phyloP scores from a whole-genome alignment of 2,113 vertebrate species.

The Pao palembangensis region DNA sequence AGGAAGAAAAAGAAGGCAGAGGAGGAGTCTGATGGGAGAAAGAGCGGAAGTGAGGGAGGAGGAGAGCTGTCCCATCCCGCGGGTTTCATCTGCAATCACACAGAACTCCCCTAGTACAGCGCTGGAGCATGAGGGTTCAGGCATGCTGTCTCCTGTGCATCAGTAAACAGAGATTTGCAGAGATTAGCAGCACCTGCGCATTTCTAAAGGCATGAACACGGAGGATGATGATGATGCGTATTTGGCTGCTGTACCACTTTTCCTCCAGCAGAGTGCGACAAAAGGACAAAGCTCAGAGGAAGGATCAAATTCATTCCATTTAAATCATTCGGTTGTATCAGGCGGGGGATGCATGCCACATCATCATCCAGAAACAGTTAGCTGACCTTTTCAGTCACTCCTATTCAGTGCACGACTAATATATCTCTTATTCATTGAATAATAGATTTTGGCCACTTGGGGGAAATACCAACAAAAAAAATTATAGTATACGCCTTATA shows the following conservation, averaged over 20 bases:
- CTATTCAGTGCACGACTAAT: too few relatives aligned
- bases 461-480: too few relatives aligned
- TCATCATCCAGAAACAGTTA: not conserved
- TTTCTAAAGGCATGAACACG: not conserved
- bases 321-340: not conserved
- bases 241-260: conserved; percentile 8
- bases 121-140: conserved; percentile 21
- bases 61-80: conserved; percentile 14
- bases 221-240: not conserved
- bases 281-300: conserved; percentile 4
- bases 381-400: not conserved
- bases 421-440: too few relatives aligned
- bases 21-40: conserved; percentile 19
- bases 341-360: not conserved
- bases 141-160: conserved; percentile 4
- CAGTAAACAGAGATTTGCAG: not conserved
- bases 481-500: too few relatives aligned
- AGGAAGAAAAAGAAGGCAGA: conserved; percentile 27
- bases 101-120: conserved; percentile 24
- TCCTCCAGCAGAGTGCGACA: conserved; percentile 56
- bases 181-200: not conserved
- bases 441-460: too few relatives aligned
- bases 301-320: not conserved
- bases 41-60: conserved; percentile 9
- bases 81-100: conserved; percentile 37